A percentile compares a stretch with the other conserved stretches of the same genome.
These are phyloP conservation scores for Lepus europaeus DNA, from an alignment of 2,113 vertebrate species.

Conservation along the genomic window DNA sequence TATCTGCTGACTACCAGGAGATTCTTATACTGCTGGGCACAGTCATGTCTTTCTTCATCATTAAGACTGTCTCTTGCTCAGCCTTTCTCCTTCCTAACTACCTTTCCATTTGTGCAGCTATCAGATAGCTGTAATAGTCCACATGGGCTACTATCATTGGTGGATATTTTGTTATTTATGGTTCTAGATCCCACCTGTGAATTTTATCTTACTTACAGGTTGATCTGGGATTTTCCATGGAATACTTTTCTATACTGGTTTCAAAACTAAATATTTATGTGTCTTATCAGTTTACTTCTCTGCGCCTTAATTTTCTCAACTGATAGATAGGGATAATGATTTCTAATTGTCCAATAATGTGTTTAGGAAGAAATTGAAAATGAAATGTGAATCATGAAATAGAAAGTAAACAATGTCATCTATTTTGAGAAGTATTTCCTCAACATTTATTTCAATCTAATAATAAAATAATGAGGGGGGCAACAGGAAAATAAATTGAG, in stretches of 20 bases:
- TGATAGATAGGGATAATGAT: background rate
- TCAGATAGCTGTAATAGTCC: background rate
- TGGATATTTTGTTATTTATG: slow-evolving; percentile 19
- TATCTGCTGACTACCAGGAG: background rate
- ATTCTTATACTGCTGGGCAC: background rate
- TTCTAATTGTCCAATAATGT: background rate
- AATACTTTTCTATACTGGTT: background rate
- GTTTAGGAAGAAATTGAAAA: background rate
- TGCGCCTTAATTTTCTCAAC: background rate
- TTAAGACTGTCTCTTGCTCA: background rate
- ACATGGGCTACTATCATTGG: background rate
- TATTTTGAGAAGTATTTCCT: background rate
- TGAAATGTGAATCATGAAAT: background rate
- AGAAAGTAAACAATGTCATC: background rate
- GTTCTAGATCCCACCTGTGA: background rate
- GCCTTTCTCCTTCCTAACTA: background rate
- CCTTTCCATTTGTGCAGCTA: background rate
- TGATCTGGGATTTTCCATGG: background rate
- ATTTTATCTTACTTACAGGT: background rate
- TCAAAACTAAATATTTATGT: background rate
- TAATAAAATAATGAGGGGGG: background rate
- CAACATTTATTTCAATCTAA: background rate
- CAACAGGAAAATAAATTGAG: background rate
- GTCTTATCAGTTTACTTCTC: background rate
- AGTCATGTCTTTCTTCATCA: background rate